These are phyloP conservation scores for Phainopepla nitens DNA, from an alignment of 2,113 vertebrate species.

Conservation along the genomic window DNA sequence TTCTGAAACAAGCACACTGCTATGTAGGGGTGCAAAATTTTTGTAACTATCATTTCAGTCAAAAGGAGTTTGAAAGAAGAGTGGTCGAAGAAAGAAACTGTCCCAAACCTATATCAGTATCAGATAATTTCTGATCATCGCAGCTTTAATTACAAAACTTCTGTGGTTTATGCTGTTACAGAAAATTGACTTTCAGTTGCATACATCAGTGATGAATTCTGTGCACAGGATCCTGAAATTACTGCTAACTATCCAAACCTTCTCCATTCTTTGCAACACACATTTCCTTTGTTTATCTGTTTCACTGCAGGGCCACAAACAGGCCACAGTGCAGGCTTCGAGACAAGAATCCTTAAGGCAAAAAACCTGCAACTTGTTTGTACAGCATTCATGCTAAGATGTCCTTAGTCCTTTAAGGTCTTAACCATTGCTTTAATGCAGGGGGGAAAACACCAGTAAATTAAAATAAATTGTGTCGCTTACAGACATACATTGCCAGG, in stretches of 20 bases:
- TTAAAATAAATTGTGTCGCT: not conserved
- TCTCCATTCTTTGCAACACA: not conserved
- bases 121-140: not conserved
- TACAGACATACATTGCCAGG: not conserved
- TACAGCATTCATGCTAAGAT: not conserved
- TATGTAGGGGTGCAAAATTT: not conserved
- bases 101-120: not conserved
- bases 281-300: not conserved
- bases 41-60: not conserved
- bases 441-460: not conserved
- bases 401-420: not conserved
- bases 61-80: not conserved
- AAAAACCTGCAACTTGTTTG: not conserved
- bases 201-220: not conserved
- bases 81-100: not conserved
- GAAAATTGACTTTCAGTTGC: not conserved
- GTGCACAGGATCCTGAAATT: not conserved
- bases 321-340: rapidly evolving
- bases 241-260: not conserved
- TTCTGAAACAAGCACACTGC: not conserved
- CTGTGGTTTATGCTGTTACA: not conserved
- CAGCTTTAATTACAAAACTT: not conserved
- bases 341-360: not conserved
- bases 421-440: not conserved
- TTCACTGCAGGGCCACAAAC: not conserved